Evolutionary conservation across 2,888 invertebrate species (phyloP).

Genomic region (Blastobasis adustella): DNA sequence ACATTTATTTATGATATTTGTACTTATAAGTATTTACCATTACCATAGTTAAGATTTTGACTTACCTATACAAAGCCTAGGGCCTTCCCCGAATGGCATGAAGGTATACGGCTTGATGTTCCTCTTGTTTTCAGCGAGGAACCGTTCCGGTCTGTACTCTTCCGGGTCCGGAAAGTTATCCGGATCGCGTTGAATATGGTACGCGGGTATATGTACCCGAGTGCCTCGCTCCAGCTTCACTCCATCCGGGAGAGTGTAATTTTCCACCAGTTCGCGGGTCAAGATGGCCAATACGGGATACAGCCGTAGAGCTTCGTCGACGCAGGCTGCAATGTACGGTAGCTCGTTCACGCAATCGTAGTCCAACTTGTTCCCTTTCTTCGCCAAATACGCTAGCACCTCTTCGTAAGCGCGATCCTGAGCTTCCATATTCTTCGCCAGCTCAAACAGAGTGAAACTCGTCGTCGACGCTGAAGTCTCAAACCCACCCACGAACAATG

Average conservation of each 20-base stretch:
- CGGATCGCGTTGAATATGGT: conserved; percentile 18
- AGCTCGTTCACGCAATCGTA: conserved; percentile 37
- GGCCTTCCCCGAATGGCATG: conserved; percentile 54
- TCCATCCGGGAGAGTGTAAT: conserved; percentile 15
- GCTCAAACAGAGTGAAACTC: conserved; percentile 30
- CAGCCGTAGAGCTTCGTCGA: conserved; percentile 37
- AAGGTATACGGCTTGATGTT: conserved; percentile 42
- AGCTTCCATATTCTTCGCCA: conserved; percentile 31
- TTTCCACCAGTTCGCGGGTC: conserved; percentile 29
- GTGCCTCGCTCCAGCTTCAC: background rate
- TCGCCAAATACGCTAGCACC: conserved; percentile 23
- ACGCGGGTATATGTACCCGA: conserved; percentile 4
- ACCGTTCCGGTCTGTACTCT: conserved; percentile 36
- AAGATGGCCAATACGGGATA: conserved; percentile 42
- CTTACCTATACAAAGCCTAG: conserved; percentile 6
- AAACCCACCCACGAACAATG: conserved; percentile 55
- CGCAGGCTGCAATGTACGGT: conserved; percentile 35
- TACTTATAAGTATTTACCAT: too few relatives aligned
- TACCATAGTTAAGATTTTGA: too few relatives aligned
- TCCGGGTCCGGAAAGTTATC: conserved; percentile 1
- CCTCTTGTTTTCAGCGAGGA: conserved; percentile 30
- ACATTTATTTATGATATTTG: too few relatives aligned
- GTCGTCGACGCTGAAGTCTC: conserved; percentile 39
- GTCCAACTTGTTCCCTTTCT: conserved; percentile 8
- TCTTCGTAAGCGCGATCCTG: conserved; percentile 23